Conservation (phyloP, 2,113 vertebrate genomes). For the Alligator mississippiensis region DNA sequence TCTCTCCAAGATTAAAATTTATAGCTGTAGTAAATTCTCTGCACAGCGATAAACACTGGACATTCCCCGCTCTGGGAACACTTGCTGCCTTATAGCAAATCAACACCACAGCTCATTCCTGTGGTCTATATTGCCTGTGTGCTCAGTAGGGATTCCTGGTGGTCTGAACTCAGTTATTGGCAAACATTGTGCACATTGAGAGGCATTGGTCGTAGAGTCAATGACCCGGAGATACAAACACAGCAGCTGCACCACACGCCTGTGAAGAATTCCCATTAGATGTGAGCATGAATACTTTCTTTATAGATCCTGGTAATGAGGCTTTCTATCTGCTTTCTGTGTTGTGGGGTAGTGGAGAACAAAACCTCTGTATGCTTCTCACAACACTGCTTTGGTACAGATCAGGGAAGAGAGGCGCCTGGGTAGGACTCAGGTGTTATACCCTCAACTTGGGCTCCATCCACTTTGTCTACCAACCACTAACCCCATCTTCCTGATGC, state of each 20-base stretch:
- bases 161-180: background rate
- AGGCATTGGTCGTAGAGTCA: background rate
- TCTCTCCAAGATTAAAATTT: background rate
- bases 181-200: background rate
- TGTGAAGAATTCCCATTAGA: background rate
- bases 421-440: background rate
- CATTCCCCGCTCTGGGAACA: background rate
- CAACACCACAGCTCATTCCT: background rate
- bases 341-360: background rate
- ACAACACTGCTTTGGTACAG: background rate
- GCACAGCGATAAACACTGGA: background rate
- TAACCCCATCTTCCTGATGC: background rate
- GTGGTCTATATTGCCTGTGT: accelerated
- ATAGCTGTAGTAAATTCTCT: slow-evolving; percentile 3
- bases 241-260: background rate
- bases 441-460: background rate
- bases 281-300: background rate
- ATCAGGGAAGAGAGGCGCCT: too few species aligned
- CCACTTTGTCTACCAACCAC: background rate
- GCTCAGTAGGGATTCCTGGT: background rate
- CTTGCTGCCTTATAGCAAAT: background rate
- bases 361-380: background rate
- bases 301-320: background rate
- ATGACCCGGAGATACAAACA: background rate
- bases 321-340: background rate